Percentiles rank a stretch among this genome's conserved stretches.
Evolutionary conservation across 2,113 vertebrate genomes (phyloP).

Genomic region (Plotosus lineatus): DNA sequence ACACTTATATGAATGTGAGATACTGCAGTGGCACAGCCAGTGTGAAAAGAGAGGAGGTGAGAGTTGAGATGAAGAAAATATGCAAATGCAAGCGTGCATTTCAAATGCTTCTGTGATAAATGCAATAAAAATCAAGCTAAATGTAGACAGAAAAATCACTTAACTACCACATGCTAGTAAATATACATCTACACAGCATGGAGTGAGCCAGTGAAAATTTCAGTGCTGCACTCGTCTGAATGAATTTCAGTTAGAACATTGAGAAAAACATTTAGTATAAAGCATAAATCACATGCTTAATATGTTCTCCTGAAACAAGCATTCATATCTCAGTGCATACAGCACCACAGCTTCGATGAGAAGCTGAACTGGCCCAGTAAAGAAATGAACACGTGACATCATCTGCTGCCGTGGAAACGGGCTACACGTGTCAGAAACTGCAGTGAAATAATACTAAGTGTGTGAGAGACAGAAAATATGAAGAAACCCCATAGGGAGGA

Average conservation of each 20-base stretch:
- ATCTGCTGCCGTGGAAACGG: conserved; percentile 76
- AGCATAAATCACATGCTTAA: background rate
- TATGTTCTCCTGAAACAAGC: background rate
- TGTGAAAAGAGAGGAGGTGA: background rate
- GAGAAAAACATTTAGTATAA: background rate
- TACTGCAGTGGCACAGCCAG: background rate
- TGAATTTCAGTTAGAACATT: background rate
- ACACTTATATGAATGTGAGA: background rate
- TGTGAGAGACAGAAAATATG: conserved; percentile 17
- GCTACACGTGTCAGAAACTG: conserved; percentile 62
- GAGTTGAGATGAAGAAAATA: background rate
- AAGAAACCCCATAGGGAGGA: background rate
- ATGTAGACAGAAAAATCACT: background rate
- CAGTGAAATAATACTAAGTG: conserved; percentile 43
- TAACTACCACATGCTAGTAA: background rate
- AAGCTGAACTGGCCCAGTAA: conserved; percentile 43
- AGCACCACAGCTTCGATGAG: conserved; percentile 25
- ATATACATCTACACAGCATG: background rate
- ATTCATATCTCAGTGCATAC: conserved; percentile 19
- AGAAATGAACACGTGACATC: conserved; percentile 62
- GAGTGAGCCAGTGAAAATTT: background rate
- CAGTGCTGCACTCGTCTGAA: background rate
- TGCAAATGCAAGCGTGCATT: background rate
- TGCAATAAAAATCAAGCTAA: background rate
- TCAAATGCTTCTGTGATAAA: background rate